Base-by-base conservation (phyloP, 2,113 vertebrate species). In the Syngnathus floridae region DNA sequence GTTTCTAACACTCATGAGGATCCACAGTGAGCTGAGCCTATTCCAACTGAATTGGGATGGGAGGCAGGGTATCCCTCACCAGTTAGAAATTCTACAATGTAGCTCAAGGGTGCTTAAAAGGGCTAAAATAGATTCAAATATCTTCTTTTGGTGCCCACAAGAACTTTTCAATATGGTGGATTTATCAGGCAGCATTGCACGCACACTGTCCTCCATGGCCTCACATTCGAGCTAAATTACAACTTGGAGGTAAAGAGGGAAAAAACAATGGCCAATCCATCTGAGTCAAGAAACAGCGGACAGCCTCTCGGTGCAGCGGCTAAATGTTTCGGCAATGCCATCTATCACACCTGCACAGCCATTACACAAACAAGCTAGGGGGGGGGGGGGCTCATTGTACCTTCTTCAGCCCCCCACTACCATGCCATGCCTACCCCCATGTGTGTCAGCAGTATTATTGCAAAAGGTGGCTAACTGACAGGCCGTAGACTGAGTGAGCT, bases 211-310 rank as follows among this genome's bases (percentile, higher is more conserved):
- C 62, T 78, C 81, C 72, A 64, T 64, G 67, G 69, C 76, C 80
- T 73, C 57, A 11, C 61, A 11, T 56, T 61, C 71, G 86, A 89
- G 90, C 90, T 90, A 84, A 87, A 91, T 91, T 83, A 81, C 76
- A 68, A 66, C 7, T 80, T 62, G 65, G 75, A 89, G 82, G 88
- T 84, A 80, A 78, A 62, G 72, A 38, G 56, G 36, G 48, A 63
- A 69, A 86, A 87, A 88, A 86, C 82, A 90, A 88, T 86, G 86
- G 77, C 79, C 78, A 67, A 90, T 90, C 84, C 83, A 88, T 90
- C 89, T 87, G 87, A 31, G 85, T 88, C 86, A 80, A 81, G 77
- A 72, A 68, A 66, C 2, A 82, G 84, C 79, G 87, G 87, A 88
- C 88, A 79, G 77, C 73, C 69, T 79, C 76, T 65, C 46, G 56